phyloP scores from a whole-genome alignment of 1,140 invertebrate species.

The Anastatus disparis region DNA sequence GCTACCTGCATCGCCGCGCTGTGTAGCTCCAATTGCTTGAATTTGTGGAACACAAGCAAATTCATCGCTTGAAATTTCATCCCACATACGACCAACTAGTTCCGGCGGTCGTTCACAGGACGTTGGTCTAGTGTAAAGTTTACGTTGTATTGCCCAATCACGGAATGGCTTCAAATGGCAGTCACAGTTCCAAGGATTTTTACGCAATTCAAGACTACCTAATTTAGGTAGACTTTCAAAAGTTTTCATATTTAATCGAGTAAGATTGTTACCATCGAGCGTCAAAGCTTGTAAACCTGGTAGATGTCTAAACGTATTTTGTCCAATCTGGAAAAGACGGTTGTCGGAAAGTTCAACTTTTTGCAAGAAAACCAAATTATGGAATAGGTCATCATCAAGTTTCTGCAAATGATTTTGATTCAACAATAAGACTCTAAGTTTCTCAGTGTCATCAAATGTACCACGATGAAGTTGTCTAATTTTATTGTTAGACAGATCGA shows the following conservation, averaged over 20 bases:
- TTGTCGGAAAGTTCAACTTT: slow-evolving; percentile 83
- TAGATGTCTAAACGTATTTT: slow-evolving; percentile 78
- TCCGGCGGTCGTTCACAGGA: slow-evolving; percentile 75
- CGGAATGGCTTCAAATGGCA: slow-evolving; percentile 83
- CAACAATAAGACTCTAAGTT: slow-evolving; percentile 76
- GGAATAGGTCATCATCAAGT: slow-evolving; percentile 80
- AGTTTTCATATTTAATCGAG: slow-evolving; percentile 70
- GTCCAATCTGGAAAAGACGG: slow-evolving; percentile 73
- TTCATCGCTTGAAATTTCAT: slow-evolving; percentile 74
- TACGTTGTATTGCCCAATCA: slow-evolving; percentile 77
- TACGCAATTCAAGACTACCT: slow-evolving; percentile 78
- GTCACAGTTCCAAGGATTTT: slow-evolving; percentile 90
- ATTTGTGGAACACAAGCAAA: slow-evolving; percentile 88
- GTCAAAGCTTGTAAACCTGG: slow-evolving; percentile 74
- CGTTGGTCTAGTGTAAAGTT: slow-evolving; percentile 78
- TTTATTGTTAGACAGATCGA: slow-evolving; percentile 84
- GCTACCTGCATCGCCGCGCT: slow-evolving; percentile 70
- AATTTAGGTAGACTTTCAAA: slow-evolving; percentile 73
- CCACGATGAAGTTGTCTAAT: slow-evolving; percentile 76
- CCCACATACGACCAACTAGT: slow-evolving; percentile 77
- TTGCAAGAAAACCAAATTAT: slow-evolving; percentile 78
- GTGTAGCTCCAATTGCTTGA: slow-evolving; percentile 64
- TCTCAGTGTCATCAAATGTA: slow-evolving; percentile 76
- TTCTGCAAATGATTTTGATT: slow-evolving; percentile 79
- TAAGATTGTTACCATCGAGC: slow-evolving; percentile 79